phyloP scores from a whole-genome alignment of 2,797 vertebrate species.

The Cottoperca gobio region DNA sequence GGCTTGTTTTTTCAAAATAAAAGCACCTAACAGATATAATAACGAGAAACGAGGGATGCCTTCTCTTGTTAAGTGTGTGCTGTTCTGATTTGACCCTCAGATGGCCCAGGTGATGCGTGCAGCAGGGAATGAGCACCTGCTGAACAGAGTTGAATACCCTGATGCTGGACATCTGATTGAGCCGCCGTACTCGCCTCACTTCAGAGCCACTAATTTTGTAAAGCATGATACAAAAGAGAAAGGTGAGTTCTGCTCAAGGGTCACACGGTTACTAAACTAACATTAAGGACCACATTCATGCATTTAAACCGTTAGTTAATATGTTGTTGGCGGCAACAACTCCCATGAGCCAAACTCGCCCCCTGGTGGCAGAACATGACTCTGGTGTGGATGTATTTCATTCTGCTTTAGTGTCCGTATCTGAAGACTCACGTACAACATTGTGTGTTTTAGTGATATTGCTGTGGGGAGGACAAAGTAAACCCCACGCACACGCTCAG shows the following conservation, averaged over 20 bases:
- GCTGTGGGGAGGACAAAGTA: constrained; percentile 85
- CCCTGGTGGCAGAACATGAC: too few species aligned
- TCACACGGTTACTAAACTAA: too few species aligned
- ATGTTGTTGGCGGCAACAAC: too few species aligned
- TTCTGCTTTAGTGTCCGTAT: too few species aligned
- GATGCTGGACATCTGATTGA: constrained; percentile 81
- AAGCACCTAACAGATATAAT: too few species aligned
- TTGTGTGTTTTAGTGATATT: constrained; percentile 77
- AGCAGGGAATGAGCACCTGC: constrained; percentile 74
- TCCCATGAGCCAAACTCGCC: too few species aligned
- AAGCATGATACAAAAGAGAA: accelerated
- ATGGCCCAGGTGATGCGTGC: constrained; percentile 63
- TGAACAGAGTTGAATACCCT: constrained; percentile 70
- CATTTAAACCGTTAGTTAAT: too few species aligned
- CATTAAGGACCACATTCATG: too few species aligned
- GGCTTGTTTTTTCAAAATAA: too few species aligned
- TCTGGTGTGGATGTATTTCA: neutral
- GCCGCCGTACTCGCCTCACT: constrained; percentile 79
- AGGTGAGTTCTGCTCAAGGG: constrained; percentile 32
- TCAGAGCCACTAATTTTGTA: constrained; percentile 62
- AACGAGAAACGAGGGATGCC: too few species aligned
- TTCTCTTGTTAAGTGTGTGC: too few species aligned
- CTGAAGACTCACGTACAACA: neutral
- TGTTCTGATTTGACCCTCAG: constrained; percentile 46
- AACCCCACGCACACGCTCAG: constrained; percentile 87